Percentiles rank a stretch among this genome's conserved stretches.
These are phyloP conservation scores for Cryptosula pallasiana DNA, from an alignment of 2,888 invertebrate genomes.

Conservation along the genomic window DNA sequence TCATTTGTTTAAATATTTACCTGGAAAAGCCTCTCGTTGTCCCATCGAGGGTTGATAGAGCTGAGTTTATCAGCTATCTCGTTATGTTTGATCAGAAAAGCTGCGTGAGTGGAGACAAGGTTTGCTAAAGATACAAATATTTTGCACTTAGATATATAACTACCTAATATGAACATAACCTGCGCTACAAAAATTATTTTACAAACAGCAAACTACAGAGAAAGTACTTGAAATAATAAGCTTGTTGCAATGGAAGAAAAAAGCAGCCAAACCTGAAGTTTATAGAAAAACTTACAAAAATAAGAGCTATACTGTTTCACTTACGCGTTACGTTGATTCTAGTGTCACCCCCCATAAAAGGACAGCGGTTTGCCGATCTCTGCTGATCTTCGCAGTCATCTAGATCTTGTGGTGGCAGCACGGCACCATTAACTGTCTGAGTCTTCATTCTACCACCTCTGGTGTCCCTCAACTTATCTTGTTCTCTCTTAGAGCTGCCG, in stretches of 20 bases:
- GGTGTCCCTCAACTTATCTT: not conserved
- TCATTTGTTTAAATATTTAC: not conserved
- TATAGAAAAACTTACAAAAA: not conserved
- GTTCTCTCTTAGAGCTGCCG: not conserved
- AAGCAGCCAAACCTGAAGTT: not conserved
- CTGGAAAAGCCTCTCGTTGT: not conserved
- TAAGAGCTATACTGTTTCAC: not conserved
- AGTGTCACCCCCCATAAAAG: not conserved
- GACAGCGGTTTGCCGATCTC: not conserved
- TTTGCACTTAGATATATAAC: not conserved
- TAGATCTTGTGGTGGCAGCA: not conserved
- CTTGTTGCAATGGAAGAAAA: no score
- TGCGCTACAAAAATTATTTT: conserved; percentile 2
- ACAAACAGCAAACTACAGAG: no score
- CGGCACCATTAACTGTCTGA: not conserved
- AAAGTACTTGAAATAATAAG: no score
- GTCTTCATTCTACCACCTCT: not conserved
- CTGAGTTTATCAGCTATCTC: not conserved
- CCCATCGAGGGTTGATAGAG: not conserved
- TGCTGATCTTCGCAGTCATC: not conserved
- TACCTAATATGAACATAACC: not conserved
- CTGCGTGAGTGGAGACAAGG: not conserved
- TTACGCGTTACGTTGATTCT: not conserved
- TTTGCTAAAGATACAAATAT: not conserved
- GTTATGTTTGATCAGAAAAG: not conserved